phyloP scores from a whole-genome alignment of 2,888 invertebrate species.

The Agapostemon virescens region DNA sequence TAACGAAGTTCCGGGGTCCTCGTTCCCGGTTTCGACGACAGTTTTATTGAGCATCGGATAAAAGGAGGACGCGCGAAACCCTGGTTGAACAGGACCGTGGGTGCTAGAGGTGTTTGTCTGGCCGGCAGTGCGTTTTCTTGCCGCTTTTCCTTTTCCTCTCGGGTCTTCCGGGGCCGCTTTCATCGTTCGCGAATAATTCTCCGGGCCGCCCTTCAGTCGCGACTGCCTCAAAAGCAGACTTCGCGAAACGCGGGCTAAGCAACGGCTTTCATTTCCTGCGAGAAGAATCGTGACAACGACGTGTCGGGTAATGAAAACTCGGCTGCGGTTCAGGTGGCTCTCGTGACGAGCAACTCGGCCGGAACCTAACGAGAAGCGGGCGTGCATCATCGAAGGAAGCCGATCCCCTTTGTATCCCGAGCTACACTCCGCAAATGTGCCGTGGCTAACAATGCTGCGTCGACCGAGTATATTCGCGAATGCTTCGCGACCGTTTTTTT shows the following conservation, averaged over 20 bases:
- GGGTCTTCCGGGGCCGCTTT: conserved; percentile 2
- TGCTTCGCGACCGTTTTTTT: neutral
- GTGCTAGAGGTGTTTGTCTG: neutral
- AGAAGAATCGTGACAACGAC: conserved; percentile 49
- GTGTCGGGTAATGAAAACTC: conserved; percentile 57
- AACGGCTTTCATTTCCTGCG: conserved; percentile 53
- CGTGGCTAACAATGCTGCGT: neutral
- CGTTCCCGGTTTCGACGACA: conserved; percentile 12
- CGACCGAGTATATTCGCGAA: neutral
- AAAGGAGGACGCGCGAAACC: neutral
- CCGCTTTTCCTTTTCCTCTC: neutral
- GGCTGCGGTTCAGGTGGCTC: conserved; percentile 25
- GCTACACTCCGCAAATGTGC: neutral
- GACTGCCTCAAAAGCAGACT: conserved; percentile 21
- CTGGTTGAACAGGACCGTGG: neutral
- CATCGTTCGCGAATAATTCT: conserved; percentile 39
- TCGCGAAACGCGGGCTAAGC: conserved; percentile 31
- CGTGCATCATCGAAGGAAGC: conserved; percentile 1
- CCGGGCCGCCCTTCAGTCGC: neutral
- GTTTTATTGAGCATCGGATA: conserved; percentile 36
- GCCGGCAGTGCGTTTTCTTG: neutral
- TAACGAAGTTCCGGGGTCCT: conserved; percentile 29
- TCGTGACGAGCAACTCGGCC: conserved; percentile 13
- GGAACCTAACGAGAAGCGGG: conserved; percentile 44
- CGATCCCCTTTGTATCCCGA: neutral